Evolutionary conservation across 2,113 vertebrate species (phyloP).

Genomic region (Leptobrachium leishanense): DNA sequence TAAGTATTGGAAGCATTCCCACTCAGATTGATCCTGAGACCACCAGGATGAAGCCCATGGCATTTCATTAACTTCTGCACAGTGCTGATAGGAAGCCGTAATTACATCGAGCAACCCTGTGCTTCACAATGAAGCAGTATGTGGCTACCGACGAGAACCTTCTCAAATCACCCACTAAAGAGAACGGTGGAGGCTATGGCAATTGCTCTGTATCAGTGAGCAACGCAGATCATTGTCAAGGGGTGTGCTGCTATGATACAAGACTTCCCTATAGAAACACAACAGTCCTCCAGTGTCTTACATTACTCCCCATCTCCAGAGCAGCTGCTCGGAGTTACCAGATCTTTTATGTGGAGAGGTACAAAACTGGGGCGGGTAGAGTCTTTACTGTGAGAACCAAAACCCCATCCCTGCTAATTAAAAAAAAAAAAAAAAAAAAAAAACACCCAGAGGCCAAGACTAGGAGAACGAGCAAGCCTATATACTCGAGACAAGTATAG

Average conservation of each 20-base stretch:
- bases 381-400: conserved; percentile 39
- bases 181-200: not conserved
- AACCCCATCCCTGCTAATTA: conserved; percentile 37
- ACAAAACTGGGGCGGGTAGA: conserved; percentile 12
- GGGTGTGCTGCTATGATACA: not conserved
- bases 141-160: not conserved
- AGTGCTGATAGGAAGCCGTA: not conserved
- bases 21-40: no score
- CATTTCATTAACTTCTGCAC: no score
- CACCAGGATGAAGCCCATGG: no score
- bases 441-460: conserved; percentile 38
- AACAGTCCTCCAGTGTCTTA: not conserved
- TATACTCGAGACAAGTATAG: conserved; percentile 46
- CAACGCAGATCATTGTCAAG: conserved; percentile 36
- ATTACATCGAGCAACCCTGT: not conserved
- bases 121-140: not conserved
- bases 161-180: not conserved
- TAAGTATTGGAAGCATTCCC: no score
- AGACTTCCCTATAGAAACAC: conserved; percentile 12
- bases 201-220: not conserved
- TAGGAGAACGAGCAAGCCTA: conserved; percentile 21
- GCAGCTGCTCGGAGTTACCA: conserved; percentile 18
- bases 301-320: conserved; percentile 9
- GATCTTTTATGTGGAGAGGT: conserved; percentile 40
- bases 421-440: conserved; percentile 22